Conservation (phyloP, 2,888 invertebrate genomes). For the Caenorhabditis becei region DNA sequence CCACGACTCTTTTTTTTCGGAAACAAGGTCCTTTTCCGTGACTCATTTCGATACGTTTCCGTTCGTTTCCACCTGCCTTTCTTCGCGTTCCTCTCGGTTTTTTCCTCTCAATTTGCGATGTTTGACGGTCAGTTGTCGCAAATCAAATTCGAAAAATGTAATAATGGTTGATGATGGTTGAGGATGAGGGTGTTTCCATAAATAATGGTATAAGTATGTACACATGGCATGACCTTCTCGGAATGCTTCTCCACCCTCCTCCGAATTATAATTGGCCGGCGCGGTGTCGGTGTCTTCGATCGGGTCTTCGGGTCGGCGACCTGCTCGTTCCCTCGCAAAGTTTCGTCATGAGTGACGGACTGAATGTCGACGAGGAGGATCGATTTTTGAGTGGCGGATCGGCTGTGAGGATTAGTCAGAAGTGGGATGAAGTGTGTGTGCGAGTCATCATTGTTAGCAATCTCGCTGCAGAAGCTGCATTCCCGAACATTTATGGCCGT, state of each 20-base stretch:
- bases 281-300: conserved; percentile 30
- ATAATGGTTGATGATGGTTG: conserved; percentile 31
- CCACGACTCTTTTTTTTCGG: too few relatives aligned
- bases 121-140: conserved; percentile 59
- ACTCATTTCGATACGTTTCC: conserved; percentile 15
- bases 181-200: conserved; percentile 38
- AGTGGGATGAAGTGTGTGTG: conserved; percentile 16
- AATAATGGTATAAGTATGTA: conserved; percentile 56
- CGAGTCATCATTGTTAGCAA: conserved; percentile 35
- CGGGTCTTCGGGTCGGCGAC: conserved; percentile 26
- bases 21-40: neutral
- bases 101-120: conserved; percentile 39
- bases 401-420: conserved; percentile 36
- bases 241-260: conserved; percentile 50
- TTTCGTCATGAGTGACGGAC: conserved; percentile 7
- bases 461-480: neutral
- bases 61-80: conserved; percentile 14
- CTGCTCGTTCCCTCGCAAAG: conserved; percentile 13
- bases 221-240: conserved; percentile 56
- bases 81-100: neutral
- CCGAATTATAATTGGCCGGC: conserved; percentile 47
- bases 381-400: conserved; percentile 18
- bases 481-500: conserved; percentile 40
- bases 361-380: conserved; percentile 4
- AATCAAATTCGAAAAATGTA: conserved; percentile 41